phyloP scores from a whole-genome alignment of 2,888 invertebrate species.

The Luperina nickerlii region DNA sequence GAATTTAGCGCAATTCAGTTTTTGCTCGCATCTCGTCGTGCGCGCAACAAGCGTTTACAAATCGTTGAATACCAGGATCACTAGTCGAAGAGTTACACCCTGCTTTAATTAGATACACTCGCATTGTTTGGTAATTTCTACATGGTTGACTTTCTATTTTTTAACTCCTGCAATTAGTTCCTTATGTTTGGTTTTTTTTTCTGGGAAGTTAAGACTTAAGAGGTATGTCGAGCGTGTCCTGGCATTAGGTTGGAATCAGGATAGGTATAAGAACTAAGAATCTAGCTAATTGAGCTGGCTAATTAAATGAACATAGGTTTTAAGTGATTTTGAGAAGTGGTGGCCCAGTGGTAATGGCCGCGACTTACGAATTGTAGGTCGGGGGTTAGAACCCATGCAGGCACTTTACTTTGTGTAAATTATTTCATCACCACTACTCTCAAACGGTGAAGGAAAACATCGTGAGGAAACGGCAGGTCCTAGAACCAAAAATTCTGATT shows the following conservation, averaged over 20 bases:
- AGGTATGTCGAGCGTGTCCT: slow-evolving; percentile 29
- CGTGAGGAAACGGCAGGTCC: background rate
- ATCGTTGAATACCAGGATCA: slow-evolving; percentile 52
- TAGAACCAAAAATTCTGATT: background rate
- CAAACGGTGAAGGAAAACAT: background rate
- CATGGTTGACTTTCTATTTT: slow-evolving; percentile 43
- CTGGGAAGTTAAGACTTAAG: background rate
- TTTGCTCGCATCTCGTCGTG: slow-evolving; percentile 73
- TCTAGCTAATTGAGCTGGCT: slow-evolving; percentile 7
- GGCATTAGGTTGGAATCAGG: slow-evolving; percentile 34
- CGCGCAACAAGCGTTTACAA: slow-evolving; percentile 58
- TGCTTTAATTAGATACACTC: slow-evolving; percentile 53
- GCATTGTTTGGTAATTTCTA: slow-evolving; percentile 64
- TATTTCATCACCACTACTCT: background rate
- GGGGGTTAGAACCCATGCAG: background rate
- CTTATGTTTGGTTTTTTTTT: slow-evolving; percentile 8
- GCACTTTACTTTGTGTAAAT: background rate
- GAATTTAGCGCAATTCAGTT: slow-evolving; percentile 82
- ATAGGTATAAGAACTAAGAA: slow-evolving; percentile 35
- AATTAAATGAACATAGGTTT: background rate
- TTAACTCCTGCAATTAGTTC: slow-evolving; percentile 28
- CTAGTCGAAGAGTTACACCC: slow-evolving; percentile 43
- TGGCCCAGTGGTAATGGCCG: no score
- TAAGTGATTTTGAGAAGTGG: background rate
- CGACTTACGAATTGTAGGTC: background rate